These are phyloP conservation scores for Hirudinaria manillensis DNA, from an alignment of 2,888 invertebrate genomes.

Conservation along the genomic window DNA sequence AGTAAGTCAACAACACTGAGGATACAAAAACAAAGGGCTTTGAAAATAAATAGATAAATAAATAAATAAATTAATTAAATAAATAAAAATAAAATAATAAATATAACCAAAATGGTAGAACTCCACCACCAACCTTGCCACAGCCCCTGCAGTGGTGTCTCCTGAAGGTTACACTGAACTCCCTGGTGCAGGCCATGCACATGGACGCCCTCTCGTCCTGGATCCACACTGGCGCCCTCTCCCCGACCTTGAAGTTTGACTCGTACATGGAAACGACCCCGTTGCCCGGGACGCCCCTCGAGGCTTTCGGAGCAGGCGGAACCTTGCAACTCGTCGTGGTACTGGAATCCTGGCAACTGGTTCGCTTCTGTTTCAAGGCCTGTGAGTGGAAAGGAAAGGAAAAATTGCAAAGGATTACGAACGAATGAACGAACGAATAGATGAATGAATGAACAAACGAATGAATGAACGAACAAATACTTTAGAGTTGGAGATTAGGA, in stretches of 20 bases:
- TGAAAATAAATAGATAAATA: no score
- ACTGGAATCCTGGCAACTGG: not conserved
- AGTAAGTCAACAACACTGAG: not conserved
- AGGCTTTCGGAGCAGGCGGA: not conserved
- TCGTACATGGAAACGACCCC: not conserved
- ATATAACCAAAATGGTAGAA: no score
- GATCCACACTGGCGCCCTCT: slow-evolving; percentile 60
- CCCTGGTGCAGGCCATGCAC: slow-evolving; percentile 64
- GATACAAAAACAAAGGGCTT: no score
- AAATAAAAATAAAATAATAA: no score
- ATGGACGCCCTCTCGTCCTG: slow-evolving; percentile 62
- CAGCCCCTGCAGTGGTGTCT: slow-evolving; percentile 66
- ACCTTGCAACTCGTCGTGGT: not conserved
- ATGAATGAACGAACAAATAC: no score
- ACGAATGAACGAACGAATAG: no score
- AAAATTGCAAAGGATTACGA: no score
- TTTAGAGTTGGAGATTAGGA: no score
- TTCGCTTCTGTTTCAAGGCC: not conserved
- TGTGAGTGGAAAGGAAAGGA: no score
- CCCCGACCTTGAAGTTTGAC: slow-evolving; percentile 45
- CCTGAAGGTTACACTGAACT: slow-evolving; percentile 64
- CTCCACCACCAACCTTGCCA: slow-evolving; percentile 60
- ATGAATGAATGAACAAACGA: no score
- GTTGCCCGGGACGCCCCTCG: no score
- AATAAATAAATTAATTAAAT: no score